Evolutionary conservation across 2,888 invertebrate genomes (phyloP).

Genomic region (Xestobium rufovillosum): DNA sequence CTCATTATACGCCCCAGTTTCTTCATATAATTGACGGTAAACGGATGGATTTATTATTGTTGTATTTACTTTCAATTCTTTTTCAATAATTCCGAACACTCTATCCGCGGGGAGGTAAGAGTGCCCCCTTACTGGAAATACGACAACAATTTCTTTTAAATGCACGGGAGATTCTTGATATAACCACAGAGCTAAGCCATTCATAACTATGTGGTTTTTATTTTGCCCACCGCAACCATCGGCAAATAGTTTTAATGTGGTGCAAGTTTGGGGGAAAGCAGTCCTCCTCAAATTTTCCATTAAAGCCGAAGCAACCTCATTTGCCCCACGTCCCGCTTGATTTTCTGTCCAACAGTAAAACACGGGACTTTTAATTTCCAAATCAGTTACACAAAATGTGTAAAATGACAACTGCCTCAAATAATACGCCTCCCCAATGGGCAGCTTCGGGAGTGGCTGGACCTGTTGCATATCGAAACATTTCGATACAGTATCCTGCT

Average conservation of each 20-base stretch:
- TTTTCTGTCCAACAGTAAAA: slow-evolving; percentile 22
- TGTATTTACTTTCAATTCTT: slow-evolving; percentile 9
- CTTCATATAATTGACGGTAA: slow-evolving; percentile 17
- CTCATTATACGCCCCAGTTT: slow-evolving; percentile 17
- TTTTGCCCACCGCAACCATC: slow-evolving; percentile 19
- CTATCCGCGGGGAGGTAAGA: slow-evolving; percentile 16
- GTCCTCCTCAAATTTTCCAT: slow-evolving; percentile 18
- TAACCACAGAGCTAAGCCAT: slow-evolving; percentile 26
- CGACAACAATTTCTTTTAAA: slow-evolving; percentile 18
- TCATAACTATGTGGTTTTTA: slow-evolving; percentile 21
- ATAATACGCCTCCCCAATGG: slow-evolving; percentile 21
- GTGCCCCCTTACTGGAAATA: slow-evolving; percentile 19
- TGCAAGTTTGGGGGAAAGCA: slow-evolving; percentile 13
- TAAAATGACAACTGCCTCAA: slow-evolving; percentile 21
- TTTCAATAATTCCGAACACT: slow-evolving; percentile 12
- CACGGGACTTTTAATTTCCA: slow-evolving; percentile 15
- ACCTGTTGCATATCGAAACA: slow-evolving; percentile 16
- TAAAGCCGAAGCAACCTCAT: slow-evolving; percentile 19
- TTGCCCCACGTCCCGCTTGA: slow-evolving; percentile 19
- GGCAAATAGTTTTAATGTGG: slow-evolving; percentile 13
- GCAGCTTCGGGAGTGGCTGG: slow-evolving; percentile 15
- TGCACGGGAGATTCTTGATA: slow-evolving; percentile 21
- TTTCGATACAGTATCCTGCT: slow-evolving; percentile 4
- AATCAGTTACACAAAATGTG: slow-evolving; percentile 18
- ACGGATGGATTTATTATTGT: too few relatives aligned